Conservation (phyloP, 2,113 vertebrate genomes). For the Dascyllus trimaculatus region DNA sequence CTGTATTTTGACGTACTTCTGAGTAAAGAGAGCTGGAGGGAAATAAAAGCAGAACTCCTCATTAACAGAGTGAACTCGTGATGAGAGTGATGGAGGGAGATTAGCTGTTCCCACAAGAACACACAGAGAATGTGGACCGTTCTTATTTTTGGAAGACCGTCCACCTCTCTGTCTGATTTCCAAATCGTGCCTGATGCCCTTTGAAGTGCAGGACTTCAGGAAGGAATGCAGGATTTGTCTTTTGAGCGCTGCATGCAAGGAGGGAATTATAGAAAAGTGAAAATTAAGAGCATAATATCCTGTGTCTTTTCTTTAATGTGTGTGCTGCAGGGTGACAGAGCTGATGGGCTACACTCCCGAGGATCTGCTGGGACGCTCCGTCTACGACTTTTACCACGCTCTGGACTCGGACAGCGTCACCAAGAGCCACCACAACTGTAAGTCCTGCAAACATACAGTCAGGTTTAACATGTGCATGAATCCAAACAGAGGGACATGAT, state of each 20-base stretch:
- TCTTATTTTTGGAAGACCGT: conserved; percentile 49
- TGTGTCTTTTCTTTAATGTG: conserved; percentile 8
- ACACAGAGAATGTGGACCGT: conserved; percentile 32
- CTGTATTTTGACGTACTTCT: not conserved
- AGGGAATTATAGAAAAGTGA: not conserved
- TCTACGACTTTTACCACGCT: conserved; percentile 96
- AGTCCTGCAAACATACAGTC: conserved; percentile 64
- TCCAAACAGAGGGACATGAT: too few relatives aligned
- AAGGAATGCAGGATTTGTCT: not conserved
- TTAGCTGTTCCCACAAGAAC: conserved; percentile 58
- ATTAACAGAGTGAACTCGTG: conserved; percentile 54
- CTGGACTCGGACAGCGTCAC: conserved; percentile 94
- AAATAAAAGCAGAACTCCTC: conserved; percentile 38
- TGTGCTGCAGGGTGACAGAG: conserved; percentile 89
- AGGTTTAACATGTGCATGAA: not conserved
- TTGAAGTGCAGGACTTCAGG: conserved; percentile 37
- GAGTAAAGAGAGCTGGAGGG: conserved; percentile 10
- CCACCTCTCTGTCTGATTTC: conserved; percentile 32
- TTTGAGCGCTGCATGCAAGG: not conserved
- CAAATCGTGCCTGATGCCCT: conserved; percentile 30
- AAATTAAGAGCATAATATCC: not conserved
- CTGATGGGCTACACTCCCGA: conserved; percentile 96
- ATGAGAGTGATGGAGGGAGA: conserved; percentile 32
- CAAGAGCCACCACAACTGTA: conserved; percentile 97
- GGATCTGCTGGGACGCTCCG: conserved; percentile 94